A percentile compares a stretch with the other conserved stretches of the same genome.
phyloP scores from a whole-genome alignment of 1,140 invertebrate genomes.

The Theocolax elegans region DNA sequence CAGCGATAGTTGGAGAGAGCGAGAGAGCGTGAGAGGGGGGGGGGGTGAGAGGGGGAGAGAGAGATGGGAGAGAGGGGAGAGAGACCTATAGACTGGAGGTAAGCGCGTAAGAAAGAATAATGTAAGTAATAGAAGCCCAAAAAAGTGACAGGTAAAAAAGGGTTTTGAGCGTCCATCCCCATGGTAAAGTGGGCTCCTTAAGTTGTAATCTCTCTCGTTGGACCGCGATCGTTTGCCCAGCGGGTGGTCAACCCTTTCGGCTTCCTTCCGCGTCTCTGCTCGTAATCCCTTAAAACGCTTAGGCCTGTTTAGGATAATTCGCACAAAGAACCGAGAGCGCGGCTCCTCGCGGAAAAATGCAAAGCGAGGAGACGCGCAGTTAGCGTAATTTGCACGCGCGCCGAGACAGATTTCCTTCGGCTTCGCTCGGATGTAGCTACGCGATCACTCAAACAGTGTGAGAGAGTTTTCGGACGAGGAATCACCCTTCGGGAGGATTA shows the following conservation, averaged over 20 bases:
- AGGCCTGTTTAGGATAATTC: constrained; percentile 51
- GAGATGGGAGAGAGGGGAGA: constrained; percentile 19
- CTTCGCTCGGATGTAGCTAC: not conserved
- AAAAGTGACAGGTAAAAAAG: constrained; percentile 10
- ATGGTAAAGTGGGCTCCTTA: not conserved
- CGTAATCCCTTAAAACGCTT: constrained; percentile 59
- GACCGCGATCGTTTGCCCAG: constrained; percentile 38
- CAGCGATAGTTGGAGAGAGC: not conserved
- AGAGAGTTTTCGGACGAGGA: constrained; percentile 12
- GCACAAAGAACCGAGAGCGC: not conserved
- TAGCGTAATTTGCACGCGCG: not conserved
- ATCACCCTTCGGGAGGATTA: constrained; percentile 39
- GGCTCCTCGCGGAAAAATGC: constrained; percentile 28
- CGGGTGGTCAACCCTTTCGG: constrained; percentile 59
- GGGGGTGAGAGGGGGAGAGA: not conserved
- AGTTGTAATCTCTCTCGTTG: constrained; percentile 20
- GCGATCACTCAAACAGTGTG: constrained; percentile 4
- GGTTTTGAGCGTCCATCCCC: not conserved
- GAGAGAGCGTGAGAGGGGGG: constrained; percentile 13
- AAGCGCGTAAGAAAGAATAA: not conserved
- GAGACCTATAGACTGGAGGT: constrained; percentile 3
- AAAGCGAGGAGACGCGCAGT: not conserved
- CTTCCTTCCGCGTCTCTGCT: constrained; percentile 54
- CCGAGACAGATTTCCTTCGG: not conserved
- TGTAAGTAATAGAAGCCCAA: too few species aligned